Percentiles rank a stretch among this genome's conserved stretches.
phyloP scores from a whole-genome alignment of 2,888 invertebrate species.

The Diloba caeruleocephala region DNA sequence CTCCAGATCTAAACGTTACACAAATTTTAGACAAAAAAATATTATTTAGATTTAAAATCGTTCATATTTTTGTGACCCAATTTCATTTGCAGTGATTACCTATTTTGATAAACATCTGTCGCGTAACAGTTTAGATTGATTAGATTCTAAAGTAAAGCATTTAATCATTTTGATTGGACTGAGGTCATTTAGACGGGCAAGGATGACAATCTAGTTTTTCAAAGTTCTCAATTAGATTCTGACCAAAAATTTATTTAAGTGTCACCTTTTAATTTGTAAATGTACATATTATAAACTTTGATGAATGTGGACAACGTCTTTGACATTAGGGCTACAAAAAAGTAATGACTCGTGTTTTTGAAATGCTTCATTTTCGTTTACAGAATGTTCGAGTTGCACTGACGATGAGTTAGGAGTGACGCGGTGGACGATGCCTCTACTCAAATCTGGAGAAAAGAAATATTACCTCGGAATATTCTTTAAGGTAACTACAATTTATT shows the following conservation, averaged over 20 bases:
- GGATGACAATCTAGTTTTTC: slow-evolving; percentile 4
- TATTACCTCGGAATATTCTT: slow-evolving; percentile 98
- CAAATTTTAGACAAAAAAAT: slow-evolving; percentile 13
- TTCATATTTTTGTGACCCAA: slow-evolving; percentile 14
- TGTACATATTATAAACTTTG: no score
- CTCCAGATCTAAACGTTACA: no score
- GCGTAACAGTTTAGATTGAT: slow-evolving; percentile 23
- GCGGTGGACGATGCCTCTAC: slow-evolving; percentile 96
- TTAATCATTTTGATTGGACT: slow-evolving; percentile 31
- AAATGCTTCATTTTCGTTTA: slow-evolving; percentile 21
- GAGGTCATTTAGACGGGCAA: slow-evolving; percentile 12
- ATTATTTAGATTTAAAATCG: slow-evolving; percentile 11
- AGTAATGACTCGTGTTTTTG: slow-evolving; percentile 3
- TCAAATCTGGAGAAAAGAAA: slow-evolving; percentile 96
- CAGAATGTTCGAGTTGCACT: slow-evolving; percentile 95
- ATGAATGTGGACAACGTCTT: no score
- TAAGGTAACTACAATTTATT: slow-evolving; percentile 90
- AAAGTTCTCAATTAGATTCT: slow-evolving; percentile 8
- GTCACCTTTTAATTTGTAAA: neutral
- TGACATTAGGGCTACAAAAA: neutral
- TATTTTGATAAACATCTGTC: slow-evolving; percentile 27
- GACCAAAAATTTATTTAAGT: no score
- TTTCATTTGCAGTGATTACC: slow-evolving; percentile 21
- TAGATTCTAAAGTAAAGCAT: slow-evolving; percentile 21
- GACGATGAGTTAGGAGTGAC: slow-evolving; percentile 92